Conservation (phyloP, 1,140 invertebrate species). For the Acyrthosiphon pisum region DNA sequence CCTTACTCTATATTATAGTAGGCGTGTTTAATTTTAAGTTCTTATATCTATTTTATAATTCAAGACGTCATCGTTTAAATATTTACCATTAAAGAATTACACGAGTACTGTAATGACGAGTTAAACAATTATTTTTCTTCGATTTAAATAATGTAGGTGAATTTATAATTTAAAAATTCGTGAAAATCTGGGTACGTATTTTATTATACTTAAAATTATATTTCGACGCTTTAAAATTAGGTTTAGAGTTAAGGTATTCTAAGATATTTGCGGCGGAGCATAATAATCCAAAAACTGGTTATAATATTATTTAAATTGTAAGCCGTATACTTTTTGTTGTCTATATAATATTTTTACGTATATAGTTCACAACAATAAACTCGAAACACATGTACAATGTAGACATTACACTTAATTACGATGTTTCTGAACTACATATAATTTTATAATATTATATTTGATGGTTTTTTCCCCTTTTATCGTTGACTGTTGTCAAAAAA, state of each 20-base stretch:
- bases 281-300: background rate
- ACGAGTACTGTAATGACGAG: background rate
- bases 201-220: background rate
- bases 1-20: background rate
- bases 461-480: background rate
- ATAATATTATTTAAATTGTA: background rate
- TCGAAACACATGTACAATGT: background rate
- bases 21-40: background rate
- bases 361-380: background rate
- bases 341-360: background rate
- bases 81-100: background rate
- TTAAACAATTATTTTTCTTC: background rate
- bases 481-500: background rate
- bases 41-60: background rate
- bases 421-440: background rate
- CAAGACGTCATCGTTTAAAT: background rate
- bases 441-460: background rate
- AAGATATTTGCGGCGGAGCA: background rate
- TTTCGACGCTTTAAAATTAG: background rate
- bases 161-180: background rate
- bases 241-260: background rate
- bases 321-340: background rate
- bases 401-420: background rate
- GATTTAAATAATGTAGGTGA: background rate
- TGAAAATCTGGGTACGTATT: background rate